Percentiles rank a stretch among this genome's conserved stretches.
phyloP scores from a whole-genome alignment of 2,797 vertebrate species.

The Cephalopachus bancanus region DNA sequence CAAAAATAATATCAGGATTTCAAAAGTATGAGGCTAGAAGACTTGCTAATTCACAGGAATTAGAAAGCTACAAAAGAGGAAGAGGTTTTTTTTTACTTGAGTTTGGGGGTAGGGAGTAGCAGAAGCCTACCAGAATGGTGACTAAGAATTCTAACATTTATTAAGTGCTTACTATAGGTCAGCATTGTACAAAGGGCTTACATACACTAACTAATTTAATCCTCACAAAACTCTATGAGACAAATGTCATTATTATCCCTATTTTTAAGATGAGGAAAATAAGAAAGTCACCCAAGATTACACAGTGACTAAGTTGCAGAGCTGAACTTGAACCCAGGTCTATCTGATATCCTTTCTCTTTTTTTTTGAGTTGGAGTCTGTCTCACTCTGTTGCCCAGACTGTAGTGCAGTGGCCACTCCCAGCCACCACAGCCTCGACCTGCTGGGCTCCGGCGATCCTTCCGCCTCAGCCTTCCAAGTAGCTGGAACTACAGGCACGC shows the following conservation, averaged over 20 bases:
- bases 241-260: not conserved
- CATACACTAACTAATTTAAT: not conserved
- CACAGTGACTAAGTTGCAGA: not conserved
- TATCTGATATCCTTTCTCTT: not conserved
- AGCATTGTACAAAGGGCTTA: not conserved
- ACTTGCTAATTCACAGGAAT: not conserved
- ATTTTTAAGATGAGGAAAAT: slow-evolving; percentile 17
- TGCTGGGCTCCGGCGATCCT: no score
- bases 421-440: no score
- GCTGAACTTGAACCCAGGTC: not conserved
- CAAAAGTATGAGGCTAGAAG: not conserved
- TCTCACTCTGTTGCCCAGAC: no score
- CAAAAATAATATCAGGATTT: not conserved
- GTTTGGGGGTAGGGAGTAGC: not conserved
- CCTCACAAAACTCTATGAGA: not conserved
- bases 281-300: not conserved
- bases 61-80: not conserved
- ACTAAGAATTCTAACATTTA: not conserved
- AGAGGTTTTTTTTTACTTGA: not conserved
- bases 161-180: not conserved
- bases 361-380: no score
- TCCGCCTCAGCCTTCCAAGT: no score
- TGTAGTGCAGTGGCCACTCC: no score
- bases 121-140: not conserved
- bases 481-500: no score